These are phyloP conservation scores for Chromoteleia sp. DNA, from an alignment of 2,888 invertebrate genomes.

Conservation along the genomic window DNA sequence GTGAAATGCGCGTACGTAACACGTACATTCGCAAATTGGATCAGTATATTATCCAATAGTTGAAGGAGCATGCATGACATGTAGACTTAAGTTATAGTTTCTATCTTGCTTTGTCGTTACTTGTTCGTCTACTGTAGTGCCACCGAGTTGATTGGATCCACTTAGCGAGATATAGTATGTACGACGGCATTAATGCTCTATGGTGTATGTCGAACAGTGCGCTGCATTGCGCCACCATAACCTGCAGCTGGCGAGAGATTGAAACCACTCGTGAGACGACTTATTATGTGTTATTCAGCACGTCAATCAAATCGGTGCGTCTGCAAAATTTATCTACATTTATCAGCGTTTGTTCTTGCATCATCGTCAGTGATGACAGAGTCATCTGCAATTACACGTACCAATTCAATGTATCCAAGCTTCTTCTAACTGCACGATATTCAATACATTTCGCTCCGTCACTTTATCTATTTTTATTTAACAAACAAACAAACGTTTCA, in stretches of 20 bases:
- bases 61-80: constrained; percentile 57
- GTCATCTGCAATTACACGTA: constrained; percentile 62
- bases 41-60: constrained; percentile 41
- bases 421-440: constrained; percentile 20
- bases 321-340: constrained; percentile 70
- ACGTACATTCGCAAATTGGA: constrained; percentile 26
- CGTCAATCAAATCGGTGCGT: constrained; percentile 71
- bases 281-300: constrained; percentile 70
- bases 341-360: constrained; percentile 67
- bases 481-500: constrained; percentile 25
- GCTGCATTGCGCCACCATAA: constrained; percentile 78
- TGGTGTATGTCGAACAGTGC: constrained; percentile 79
- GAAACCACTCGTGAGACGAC: constrained; percentile 76
- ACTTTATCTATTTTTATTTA: constrained; percentile 11
- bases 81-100: constrained; percentile 71
- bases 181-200: constrained; percentile 83
- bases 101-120: constrained; percentile 69
- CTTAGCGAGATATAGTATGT: constrained; percentile 81
- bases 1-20: constrained; percentile 2
- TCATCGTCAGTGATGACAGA: constrained; percentile 66
- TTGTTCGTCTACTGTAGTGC: constrained; percentile 75
- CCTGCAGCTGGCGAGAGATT: constrained; percentile 76
- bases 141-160: constrained; percentile 84
- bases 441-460: constrained; percentile 11
- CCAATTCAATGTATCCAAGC: constrained; percentile 46